phyloP scores from a whole-genome alignment of 2,113 vertebrate genomes.

The Lagopus muta region DNA sequence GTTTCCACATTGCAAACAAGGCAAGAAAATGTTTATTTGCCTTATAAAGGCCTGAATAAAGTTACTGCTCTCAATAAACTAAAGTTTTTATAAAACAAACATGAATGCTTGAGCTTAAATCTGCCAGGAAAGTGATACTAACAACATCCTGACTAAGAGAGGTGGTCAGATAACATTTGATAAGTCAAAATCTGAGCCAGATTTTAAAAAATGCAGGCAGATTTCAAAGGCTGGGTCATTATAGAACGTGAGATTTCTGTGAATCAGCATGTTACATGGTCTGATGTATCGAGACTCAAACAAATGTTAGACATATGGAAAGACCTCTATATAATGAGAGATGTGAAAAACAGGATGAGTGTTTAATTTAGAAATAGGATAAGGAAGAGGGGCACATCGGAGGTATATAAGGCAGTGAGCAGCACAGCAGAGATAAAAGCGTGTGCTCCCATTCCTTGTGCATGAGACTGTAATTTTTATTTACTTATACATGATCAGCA shows the following conservation, averaged over 20 bases:
- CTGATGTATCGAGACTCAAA: slow-evolving; percentile 60
- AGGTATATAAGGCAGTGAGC: slow-evolving; percentile 23
- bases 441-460: background rate
- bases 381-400: slow-evolving; percentile 36
- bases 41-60: slow-evolving; percentile 10
- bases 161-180: slow-evolving; percentile 39
- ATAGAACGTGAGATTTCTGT: slow-evolving; percentile 63
- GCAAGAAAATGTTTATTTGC: background rate
- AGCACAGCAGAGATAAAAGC: slow-evolving; percentile 24
- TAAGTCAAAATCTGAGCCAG: slow-evolving; percentile 53
- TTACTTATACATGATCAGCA: background rate
- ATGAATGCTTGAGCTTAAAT: background rate
- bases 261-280: slow-evolving; percentile 66
- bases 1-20: background rate
- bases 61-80: slow-evolving; percentile 9
- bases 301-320: slow-evolving; percentile 71
- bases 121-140: slow-evolving; percentile 7
- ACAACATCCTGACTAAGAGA: slow-evolving; percentile 1
- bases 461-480: background rate
- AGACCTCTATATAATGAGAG: slow-evolving; percentile 63
- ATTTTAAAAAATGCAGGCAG: slow-evolving; percentile 25
- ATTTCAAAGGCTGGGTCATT: slow-evolving; percentile 63
- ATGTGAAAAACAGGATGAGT: slow-evolving; percentile 64
- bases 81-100: background rate
- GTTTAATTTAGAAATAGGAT: slow-evolving; percentile 62